Conservation (phyloP, 2,888 invertebrate genomes). For the Aquatica leii region DNA sequence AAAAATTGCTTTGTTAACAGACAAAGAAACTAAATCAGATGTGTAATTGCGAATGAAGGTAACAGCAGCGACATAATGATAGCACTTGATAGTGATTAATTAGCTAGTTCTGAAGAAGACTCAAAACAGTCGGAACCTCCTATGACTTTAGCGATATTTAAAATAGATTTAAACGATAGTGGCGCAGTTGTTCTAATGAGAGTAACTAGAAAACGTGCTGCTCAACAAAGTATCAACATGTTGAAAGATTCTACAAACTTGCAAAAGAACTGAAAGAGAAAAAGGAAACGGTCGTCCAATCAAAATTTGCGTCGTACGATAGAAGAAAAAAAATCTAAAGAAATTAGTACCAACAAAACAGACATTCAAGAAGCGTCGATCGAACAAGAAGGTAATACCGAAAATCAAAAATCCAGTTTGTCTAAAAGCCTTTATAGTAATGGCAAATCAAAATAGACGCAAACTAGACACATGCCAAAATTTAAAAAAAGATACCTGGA, state of each 20-base stretch:
- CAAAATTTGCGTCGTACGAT: slow-evolving; percentile 56
- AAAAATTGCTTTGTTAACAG: slow-evolving; percentile 42
- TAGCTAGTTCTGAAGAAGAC: slow-evolving; percentile 54
- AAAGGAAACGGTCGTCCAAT: slow-evolving; percentile 53
- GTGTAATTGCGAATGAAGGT: slow-evolving; percentile 28
- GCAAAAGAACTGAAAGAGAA: slow-evolving; percentile 34
- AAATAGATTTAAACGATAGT: slow-evolving; percentile 41
- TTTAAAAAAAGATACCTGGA: slow-evolving; percentile 48
- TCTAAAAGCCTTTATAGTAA: slow-evolving; percentile 35
- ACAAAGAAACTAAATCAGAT: slow-evolving; percentile 34
- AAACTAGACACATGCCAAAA: slow-evolving; percentile 33
- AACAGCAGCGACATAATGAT: slow-evolving; percentile 41
- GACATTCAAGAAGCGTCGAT: slow-evolving; percentile 36
- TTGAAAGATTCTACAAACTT: slow-evolving; percentile 11
- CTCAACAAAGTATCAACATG: slow-evolving; percentile 32
- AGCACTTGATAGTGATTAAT: slow-evolving; percentile 55
- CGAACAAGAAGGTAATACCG: slow-evolving; percentile 15
- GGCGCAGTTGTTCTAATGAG: slow-evolving; percentile 23
- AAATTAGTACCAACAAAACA: slow-evolving; percentile 64
- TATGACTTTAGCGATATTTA: slow-evolving; percentile 41
- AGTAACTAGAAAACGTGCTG: slow-evolving; percentile 48
- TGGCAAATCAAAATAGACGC: slow-evolving; percentile 35
- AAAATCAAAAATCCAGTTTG: slow-evolving; percentile 18
- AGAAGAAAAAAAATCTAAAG: slow-evolving; percentile 64
- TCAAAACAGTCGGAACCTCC: slow-evolving; percentile 11